Percentiles rank a stretch among this genome's conserved stretches.
phyloP scores from a whole-genome alignment of 2,888 invertebrate species.

The Liodrosophila aerea region DNA sequence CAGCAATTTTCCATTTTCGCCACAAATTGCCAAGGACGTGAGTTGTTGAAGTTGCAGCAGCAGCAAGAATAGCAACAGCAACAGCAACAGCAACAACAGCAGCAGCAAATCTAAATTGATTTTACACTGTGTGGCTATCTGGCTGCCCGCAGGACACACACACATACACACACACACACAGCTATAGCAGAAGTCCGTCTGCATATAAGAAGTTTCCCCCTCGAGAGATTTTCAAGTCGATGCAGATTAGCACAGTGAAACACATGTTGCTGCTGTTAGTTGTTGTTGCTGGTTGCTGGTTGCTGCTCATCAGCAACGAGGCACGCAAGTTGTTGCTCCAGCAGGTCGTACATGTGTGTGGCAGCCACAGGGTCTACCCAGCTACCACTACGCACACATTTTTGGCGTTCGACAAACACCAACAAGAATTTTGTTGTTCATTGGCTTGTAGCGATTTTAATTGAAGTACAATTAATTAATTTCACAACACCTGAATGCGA shows the following conservation, averaged over 20 bases:
- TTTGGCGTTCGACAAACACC: conserved; percentile 38
- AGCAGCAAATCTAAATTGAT: conserved; percentile 76
- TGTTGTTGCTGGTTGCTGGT: conserved; percentile 33
- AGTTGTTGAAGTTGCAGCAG: conserved; percentile 33
- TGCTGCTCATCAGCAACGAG: conserved; percentile 68
- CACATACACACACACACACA: background rate
- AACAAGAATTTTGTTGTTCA: conserved; percentile 65
- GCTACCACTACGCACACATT: conserved; percentile 17
- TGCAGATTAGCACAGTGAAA: conserved; percentile 69
- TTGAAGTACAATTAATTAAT: conserved; percentile 82
- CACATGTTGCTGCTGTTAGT: conserved; percentile 55
- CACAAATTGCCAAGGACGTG: conserved; percentile 73
- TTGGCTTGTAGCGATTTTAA: conserved; percentile 82
- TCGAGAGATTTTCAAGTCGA: conserved; percentile 14
- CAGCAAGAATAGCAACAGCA: background rate
- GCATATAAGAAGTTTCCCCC: conserved; percentile 5
- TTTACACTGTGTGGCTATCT: conserved; percentile 61
- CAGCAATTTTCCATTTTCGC: conserved; percentile 78
- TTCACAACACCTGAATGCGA: conserved; percentile 61
- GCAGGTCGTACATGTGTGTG: conserved; percentile 66
- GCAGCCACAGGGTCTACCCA: conserved; percentile 18
- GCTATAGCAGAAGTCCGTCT: background rate
- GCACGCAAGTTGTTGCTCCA: conserved; percentile 70
- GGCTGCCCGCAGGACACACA: conserved; percentile 67
- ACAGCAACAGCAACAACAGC: conserved; percentile 1